phyloP scores from a whole-genome alignment of 2,888 invertebrate species.

The Terebella lapidaria region DNA sequence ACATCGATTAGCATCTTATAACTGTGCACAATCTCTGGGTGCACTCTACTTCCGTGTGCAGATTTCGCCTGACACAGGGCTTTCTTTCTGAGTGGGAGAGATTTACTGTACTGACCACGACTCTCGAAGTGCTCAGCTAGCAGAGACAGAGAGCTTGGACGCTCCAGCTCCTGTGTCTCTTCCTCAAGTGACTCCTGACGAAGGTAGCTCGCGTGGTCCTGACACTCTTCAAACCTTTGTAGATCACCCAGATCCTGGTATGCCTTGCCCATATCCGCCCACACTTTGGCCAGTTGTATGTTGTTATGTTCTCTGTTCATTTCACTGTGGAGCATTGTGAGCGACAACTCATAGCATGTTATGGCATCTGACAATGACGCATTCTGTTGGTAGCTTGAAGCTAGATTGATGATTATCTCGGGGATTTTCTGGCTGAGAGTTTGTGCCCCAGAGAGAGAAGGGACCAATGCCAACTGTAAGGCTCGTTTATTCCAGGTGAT shows the following conservation, averaged over 20 bases:
- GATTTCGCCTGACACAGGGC: not conserved
- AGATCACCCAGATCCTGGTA: not conserved
- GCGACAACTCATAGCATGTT: not conserved
- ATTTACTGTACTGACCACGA: not conserved
- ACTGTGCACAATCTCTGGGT: not conserved
- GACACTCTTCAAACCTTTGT: not conserved
- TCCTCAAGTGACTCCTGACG: not conserved
- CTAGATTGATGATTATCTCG: not conserved
- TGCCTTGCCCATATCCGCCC: not conserved
- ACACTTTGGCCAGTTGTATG: not conserved
- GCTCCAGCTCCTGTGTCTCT: not conserved
- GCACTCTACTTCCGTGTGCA: not conserved
- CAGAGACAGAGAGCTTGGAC: not conserved
- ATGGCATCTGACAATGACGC: not conserved
- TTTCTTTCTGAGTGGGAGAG: not conserved
- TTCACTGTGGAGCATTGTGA: not conserved
- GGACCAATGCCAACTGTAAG: not conserved
- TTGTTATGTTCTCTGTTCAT: not conserved
- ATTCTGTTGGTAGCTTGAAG: not conserved
- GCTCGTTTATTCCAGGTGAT: not conserved
- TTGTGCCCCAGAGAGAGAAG: not conserved
- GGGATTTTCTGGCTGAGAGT: not conserved
- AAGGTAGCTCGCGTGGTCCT: not conserved
- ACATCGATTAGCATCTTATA: not conserved
- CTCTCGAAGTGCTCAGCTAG: not conserved